Percentiles rank a stretch among this genome's conserved stretches.
Evolutionary conservation across 1,140 invertebrate genomes (phyloP).

Genomic region (Apis laboriosa): DNA sequence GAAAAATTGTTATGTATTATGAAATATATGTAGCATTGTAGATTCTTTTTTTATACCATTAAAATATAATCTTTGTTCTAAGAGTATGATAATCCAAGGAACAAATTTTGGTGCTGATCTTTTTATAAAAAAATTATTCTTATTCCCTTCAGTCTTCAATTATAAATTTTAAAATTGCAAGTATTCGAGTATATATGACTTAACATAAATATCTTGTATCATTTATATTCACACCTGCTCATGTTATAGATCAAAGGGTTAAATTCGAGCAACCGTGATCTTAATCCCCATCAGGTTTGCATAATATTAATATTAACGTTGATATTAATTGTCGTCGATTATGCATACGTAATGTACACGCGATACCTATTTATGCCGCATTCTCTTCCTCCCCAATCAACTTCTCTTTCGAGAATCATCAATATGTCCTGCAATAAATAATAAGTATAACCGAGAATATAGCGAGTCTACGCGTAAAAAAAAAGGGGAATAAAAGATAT

Average conservation of each 20-base stretch:
- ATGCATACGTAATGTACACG: constrained; percentile 1
- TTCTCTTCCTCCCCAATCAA: background rate
- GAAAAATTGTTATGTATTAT: too few species aligned
- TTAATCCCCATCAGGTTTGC: background rate
- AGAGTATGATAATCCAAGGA: too few species aligned
- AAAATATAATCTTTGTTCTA: too few species aligned
- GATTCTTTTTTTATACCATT: too few species aligned
- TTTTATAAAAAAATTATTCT: too few species aligned
- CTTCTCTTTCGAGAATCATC: background rate
- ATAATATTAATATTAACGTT: background rate
- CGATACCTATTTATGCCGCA: background rate
- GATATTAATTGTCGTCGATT: constrained; percentile 4
- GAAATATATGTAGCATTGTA: too few species aligned
- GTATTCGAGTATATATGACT: too few species aligned
- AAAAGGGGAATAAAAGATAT: background rate
- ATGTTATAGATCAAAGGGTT: background rate
- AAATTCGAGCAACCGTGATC: background rate
- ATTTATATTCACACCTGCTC: background rate
- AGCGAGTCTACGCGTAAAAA: background rate
- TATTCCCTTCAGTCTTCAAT: too few species aligned
- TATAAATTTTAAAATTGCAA: too few species aligned
- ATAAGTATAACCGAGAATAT: background rate
- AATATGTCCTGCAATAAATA: background rate
- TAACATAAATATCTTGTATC: too few species aligned
- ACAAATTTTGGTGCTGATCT: too few species aligned